These are phyloP conservation scores for Ormyrus thymus DNA, from an alignment of 2,888 invertebrate genomes.

Conservation along the genomic window DNA sequence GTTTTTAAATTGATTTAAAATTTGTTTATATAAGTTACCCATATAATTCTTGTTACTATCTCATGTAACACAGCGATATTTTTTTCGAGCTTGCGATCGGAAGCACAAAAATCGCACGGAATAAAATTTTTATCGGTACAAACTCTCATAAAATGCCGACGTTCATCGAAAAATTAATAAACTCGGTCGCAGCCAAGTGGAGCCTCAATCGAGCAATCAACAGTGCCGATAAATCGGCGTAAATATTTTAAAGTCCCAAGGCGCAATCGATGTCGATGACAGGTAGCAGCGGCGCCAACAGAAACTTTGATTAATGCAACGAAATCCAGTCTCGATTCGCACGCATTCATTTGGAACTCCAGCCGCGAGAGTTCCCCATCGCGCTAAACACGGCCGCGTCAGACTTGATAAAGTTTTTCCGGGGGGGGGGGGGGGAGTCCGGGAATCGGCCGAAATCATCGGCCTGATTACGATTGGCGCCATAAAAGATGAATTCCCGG, in stretches of 20 bases:
- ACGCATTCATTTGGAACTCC: slow-evolving; percentile 4
- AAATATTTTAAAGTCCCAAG: not conserved
- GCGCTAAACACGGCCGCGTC: slow-evolving; percentile 13
- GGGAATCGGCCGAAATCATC: slow-evolving; percentile 5
- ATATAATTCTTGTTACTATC: no score
- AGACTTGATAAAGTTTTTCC: slow-evolving; percentile 30
- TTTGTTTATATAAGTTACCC: no score
- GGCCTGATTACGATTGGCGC: slow-evolving; percentile 26
- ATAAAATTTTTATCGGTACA: no score
- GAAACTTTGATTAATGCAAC: slow-evolving; percentile 34
- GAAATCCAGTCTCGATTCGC: slow-evolving; percentile 18
- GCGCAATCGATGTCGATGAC: not conserved
- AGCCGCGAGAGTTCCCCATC: not conserved
- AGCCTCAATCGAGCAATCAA: no score
- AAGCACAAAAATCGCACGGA: no score
- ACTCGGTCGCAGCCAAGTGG: no score
- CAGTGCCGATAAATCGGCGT: no score
- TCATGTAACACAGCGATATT: no score
- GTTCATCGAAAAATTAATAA: no score
- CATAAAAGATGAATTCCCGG: slow-evolving; percentile 39
- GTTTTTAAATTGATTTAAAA: no score
- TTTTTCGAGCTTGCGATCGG: no score
- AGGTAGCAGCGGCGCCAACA: not conserved
- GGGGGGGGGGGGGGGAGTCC: not conserved
- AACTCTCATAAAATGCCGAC: no score